Evolutionary conservation across 2,797 vertebrate genomes (phyloP), one percentile per base, ranked within the genome.

Genomic region (Coracias cyanogaster): DNA sequence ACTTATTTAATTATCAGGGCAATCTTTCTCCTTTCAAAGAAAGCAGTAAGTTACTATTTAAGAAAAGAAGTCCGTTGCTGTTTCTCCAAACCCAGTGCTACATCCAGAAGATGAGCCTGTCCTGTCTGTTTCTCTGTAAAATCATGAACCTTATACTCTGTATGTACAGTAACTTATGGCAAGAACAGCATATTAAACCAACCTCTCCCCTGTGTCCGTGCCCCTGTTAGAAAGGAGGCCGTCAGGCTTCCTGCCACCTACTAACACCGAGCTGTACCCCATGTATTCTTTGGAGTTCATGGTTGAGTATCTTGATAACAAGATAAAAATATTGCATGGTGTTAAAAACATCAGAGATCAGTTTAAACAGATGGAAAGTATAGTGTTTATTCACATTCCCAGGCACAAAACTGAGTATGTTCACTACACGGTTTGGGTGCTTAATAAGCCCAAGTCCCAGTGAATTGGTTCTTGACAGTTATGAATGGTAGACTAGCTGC

Each of bases 381-480:
- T 26, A 45, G n/a, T 91, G 81, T 95, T 92, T 93, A 86, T 94
- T 96, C 89, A 76, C 83, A 83, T 74, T 69, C 55, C 29, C 17
- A 43, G 82, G 91, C 92, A 92, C 82, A 96, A 80, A 86, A 93
- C 86, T 35, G 92, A 29, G 4, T 88, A 55, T 88, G 95, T 93
- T 95, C 96, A 71, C 86, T 79, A 77, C 95, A 71, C 97, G 96
- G 98, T 98, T 98, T 95, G 98, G 98, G 89, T 89, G 96, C 97
- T 97, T 98, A 98, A 98, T 98, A 98, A 98, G 96, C 97, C 69
- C 89, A 69, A 97, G 96, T 97, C 97, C 97, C 97, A 90, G 94
- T 98, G 98, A 98, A 98, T 98, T 95, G 90, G 88, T 98, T 98
- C 97, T 98, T 98, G 98, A 98, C 98, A 98, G 98, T 98, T 98